Conservation (phyloP, 2,113 vertebrate species). For the Mystacornis crossleyi region DNA sequence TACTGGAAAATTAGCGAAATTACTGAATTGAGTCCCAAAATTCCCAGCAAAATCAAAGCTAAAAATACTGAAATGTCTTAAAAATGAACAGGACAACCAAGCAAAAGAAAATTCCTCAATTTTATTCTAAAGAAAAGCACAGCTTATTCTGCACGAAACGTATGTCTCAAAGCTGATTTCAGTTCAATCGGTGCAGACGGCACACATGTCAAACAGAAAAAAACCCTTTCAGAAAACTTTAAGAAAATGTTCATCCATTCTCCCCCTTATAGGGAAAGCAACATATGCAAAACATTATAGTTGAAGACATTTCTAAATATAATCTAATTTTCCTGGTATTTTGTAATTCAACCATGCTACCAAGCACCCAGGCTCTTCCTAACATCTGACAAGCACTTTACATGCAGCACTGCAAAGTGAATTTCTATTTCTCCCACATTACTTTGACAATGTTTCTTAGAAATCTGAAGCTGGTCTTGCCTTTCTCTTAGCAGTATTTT, state of each 20-base stretch:
- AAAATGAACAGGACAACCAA: not conserved
- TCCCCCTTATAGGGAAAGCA: conserved; percentile 42
- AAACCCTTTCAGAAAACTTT: not conserved
- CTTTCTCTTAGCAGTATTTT: not conserved
- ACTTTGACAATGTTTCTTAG: conserved; percentile 1
- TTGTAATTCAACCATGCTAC: conserved; percentile 65
- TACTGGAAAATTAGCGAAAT: not conserved
- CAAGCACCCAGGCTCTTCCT: conserved; percentile 64
- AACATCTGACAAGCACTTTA: conserved; percentile 35
- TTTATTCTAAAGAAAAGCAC: not conserved
- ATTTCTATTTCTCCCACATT: conserved; percentile 7
- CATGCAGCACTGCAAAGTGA: not conserved
- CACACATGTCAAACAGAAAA: not conserved
- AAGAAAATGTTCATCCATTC: conserved; percentile 48
- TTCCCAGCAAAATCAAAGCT: not conserved
- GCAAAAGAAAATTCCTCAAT: not conserved
- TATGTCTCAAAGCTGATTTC: not conserved
- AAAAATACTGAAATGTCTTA: not conserved
- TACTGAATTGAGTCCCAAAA: not conserved
- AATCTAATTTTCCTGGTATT: conserved; percentile 75
- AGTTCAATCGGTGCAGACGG: not conserved
- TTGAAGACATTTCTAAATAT: conserved; percentile 69
- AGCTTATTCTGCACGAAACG: not conserved
- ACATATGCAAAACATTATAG: conserved; percentile 73
- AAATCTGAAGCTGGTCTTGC: not conserved